These are phyloP conservation scores for Apantesis nais DNA, from an alignment of 2,888 invertebrate species.

Conservation along the genomic window DNA sequence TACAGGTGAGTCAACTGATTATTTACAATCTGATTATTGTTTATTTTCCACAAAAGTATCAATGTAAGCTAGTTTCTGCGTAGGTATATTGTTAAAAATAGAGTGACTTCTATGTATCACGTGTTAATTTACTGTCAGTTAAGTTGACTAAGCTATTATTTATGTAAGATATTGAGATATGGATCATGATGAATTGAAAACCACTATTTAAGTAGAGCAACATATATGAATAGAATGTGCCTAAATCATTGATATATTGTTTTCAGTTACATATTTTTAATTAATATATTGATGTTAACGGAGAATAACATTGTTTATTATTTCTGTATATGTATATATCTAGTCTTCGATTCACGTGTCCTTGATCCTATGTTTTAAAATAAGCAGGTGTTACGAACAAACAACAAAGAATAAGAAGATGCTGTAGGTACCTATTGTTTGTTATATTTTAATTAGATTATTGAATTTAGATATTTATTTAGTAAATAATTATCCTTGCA, in stretches of 20 bases:
- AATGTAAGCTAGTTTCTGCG: neutral
- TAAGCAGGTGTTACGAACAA: neutral
- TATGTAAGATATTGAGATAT: neutral
- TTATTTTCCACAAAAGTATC: neutral
- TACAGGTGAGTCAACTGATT: conserved; percentile 49
- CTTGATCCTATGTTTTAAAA: neutral
- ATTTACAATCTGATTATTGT: conserved; percentile 3
- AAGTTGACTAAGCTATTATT: neutral
- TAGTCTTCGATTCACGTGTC: neutral
- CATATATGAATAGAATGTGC: neutral
- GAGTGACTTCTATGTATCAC: neutral
- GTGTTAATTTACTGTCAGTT: neutral
- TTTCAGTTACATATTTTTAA: neutral
- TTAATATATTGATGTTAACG: too few relatives aligned
- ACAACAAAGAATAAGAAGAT: neutral
- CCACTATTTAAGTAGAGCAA: neutral
- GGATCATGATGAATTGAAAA: neutral
- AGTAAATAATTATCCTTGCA: neutral
- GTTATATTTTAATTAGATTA: neutral
- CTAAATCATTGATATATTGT: neutral
- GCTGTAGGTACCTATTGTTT: neutral
- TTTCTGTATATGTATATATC: neutral
- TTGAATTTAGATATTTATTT: neutral
- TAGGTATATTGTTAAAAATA: too few relatives aligned
- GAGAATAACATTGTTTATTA: neutral